Evolutionary conservation across 2,888 invertebrate genomes (phyloP).

Genomic region (Phania funesta): DNA sequence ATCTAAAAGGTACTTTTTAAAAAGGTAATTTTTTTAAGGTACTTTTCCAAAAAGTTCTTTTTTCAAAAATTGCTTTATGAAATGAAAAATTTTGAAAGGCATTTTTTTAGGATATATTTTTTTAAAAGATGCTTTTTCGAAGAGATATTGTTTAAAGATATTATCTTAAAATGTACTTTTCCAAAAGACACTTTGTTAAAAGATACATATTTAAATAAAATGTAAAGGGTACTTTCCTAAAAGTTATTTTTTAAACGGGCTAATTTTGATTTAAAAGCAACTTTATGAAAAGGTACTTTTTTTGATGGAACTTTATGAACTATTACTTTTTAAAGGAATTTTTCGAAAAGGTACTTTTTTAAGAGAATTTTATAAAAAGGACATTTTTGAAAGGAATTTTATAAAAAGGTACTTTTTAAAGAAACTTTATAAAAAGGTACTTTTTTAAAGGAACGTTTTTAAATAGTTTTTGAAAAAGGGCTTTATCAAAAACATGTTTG

Average conservation of each 20-base stretch:
- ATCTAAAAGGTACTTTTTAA: conserved; percentile 1
- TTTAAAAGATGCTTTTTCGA: background rate
- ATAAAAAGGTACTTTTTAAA: background rate
- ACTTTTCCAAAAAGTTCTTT: background rate
- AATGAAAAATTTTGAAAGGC: background rate
- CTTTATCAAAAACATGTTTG: too few relatives aligned
- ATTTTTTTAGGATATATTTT: background rate
- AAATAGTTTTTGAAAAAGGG: background rate
- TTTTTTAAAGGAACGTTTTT: background rate
- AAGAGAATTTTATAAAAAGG: background rate
- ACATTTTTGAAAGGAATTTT: background rate
- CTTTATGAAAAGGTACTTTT: background rate
- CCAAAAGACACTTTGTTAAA: too few relatives aligned
- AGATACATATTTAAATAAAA: too few relatives aligned
- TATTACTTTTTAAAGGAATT: background rate
- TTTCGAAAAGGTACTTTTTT: background rate
- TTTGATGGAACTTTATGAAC: background rate
- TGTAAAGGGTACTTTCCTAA: too few relatives aligned
- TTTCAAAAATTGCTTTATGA: background rate
- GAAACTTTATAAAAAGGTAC: background rate
- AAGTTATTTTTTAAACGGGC: too few relatives aligned
- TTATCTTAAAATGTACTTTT: too few relatives aligned
- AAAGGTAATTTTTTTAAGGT: background rate
- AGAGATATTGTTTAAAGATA: too few relatives aligned
- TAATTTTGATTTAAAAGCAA: too few relatives aligned